Evolutionary conservation across 2,888 invertebrate genomes (phyloP).

Genomic region (Galerucella nymphaeae): DNA sequence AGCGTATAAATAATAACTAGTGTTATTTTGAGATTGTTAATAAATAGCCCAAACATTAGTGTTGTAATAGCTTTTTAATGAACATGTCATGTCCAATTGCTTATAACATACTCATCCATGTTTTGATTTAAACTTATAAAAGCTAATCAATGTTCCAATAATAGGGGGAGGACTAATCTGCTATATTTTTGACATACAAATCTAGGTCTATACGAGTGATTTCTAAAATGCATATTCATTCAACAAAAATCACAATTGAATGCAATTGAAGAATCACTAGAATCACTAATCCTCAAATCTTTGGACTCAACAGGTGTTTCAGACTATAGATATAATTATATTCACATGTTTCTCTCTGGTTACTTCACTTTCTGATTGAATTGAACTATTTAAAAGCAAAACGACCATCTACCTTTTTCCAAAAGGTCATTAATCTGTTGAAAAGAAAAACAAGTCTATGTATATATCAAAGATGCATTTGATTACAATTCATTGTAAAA

Average conservation of each 20-base stretch:
- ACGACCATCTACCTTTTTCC: conserved; percentile 18
- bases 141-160: conserved; percentile 11
- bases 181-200: conserved; percentile 20
- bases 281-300: background rate
- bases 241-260: conserved; percentile 4
- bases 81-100: conserved; percentile 1
- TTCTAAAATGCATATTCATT: conserved; percentile 16
- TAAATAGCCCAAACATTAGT: background rate
- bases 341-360: background rate
- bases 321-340: background rate
- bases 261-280: background rate
- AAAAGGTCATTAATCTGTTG: conserved; percentile 29
- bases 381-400: conserved; percentile 7
- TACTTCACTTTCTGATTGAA: background rate
- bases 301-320: conserved; percentile 36
- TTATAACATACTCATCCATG: background rate
- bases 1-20: conserved; percentile 19
- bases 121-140: conserved; percentile 9
- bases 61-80: conserved; percentile 19
- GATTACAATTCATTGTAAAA: conserved; percentile 5
- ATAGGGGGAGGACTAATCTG: conserved; percentile 27
- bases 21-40: conserved; percentile 10
- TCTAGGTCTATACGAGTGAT: conserved; percentile 29
- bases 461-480: conserved; percentile 16
- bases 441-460: conserved; percentile 17